Percentiles rank a stretch among this genome's conserved stretches.
Conservation (phyloP, 2,113 vertebrate genomes). For the Neofelis nebulosa region DNA sequence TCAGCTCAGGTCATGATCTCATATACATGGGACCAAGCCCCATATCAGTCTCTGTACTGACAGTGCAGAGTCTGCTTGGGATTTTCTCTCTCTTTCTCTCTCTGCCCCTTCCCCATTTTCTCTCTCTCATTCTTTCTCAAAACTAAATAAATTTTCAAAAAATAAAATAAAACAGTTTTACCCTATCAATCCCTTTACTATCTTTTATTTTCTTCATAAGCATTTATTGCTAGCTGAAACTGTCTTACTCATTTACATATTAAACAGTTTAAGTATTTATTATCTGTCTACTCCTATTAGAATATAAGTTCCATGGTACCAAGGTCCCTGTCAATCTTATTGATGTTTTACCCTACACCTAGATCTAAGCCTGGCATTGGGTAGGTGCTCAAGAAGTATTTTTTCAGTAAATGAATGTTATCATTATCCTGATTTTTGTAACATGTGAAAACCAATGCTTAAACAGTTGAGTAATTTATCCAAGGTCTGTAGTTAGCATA, state of each 20-base stretch:
- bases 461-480: background rate
- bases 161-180: background rate
- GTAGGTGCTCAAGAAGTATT: background rate
- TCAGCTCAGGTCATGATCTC: too few species aligned
- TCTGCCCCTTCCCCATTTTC: too few species aligned
- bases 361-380: background rate
- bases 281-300: background rate
- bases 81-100: too few species aligned
- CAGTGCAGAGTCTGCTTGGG: too few species aligned
- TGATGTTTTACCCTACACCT: constrained; percentile 25
- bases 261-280: background rate
- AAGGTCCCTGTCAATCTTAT: background rate
- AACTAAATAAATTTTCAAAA: too few species aligned
- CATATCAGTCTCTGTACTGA: too few species aligned
- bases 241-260: background rate
- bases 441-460: background rate
- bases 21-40: too few species aligned
- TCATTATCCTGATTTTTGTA: background rate
- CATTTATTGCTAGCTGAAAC: background rate
- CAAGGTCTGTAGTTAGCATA: background rate
- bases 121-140: too few species aligned
- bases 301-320: background rate
- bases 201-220: background rate
- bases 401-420: constrained; percentile 3
- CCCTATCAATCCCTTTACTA: background rate